Evolutionary conservation across 2,797 vertebrate species (phyloP).

Genomic region (Acestrorhynchus altus): DNA sequence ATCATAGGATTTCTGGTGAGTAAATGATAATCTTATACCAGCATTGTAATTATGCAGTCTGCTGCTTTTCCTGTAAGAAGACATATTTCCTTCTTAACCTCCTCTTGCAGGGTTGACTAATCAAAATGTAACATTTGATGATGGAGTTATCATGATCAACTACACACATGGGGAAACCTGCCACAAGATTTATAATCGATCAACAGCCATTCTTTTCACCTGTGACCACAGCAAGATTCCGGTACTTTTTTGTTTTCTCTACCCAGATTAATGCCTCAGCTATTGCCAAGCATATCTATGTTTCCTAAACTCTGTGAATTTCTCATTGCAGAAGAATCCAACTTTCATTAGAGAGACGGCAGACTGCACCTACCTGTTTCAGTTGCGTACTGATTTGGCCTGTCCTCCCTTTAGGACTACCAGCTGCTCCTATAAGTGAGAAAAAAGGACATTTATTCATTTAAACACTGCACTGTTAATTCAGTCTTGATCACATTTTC

Average conservation of each 20-base stretch:
- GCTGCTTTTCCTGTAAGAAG: no score
- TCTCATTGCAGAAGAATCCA: conserved; percentile 73
- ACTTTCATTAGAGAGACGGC: conserved; percentile 90
- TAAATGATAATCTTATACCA: not conserved
- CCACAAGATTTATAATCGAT: conserved; percentile 86
- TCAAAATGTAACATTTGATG: conserved; percentile 85
- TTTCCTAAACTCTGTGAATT: not conserved
- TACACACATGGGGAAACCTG: conserved; percentile 88
- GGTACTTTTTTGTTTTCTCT: conserved; percentile 66
- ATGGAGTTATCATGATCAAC: conserved; percentile 91
- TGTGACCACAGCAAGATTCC: conserved; percentile 82
- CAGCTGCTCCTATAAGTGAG: conserved; percentile 93
- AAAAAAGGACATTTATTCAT: not conserved
- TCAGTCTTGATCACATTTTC: no score
- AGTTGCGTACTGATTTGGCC: conserved; percentile 88
- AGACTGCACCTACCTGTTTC: conserved; percentile 94
- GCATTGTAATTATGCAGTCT: not conserved
- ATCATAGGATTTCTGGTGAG: conserved; percentile 86
- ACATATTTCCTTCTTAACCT: not conserved
- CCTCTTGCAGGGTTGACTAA: conserved; percentile 78
- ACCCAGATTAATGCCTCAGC: not conserved
- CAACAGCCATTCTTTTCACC: conserved; percentile 89
- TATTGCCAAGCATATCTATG: not conserved
- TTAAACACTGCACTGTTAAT: no score
- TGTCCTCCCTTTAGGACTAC: conserved; percentile 85